Evolutionary conservation across 2,888 invertebrate species (phyloP), one percentile per base, ranked within the genome.

Genomic region (Drosophila kuntzei): DNA sequence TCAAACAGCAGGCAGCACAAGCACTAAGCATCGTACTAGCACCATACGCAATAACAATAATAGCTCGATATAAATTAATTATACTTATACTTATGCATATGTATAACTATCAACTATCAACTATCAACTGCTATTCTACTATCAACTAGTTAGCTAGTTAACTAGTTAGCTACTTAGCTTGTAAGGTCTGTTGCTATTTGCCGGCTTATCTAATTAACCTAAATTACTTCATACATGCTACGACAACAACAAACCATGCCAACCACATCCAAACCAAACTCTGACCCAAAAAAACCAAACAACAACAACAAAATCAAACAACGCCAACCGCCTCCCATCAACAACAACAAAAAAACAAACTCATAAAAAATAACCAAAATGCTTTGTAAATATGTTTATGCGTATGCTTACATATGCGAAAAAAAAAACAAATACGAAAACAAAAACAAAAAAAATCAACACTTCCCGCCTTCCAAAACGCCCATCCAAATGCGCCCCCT

Each of bases 1-100:
- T 82, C 82, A 68, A 87, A 74, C 71, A 83, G 84, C 87, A 88
- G 83, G 78, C 89, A 87, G 87, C 89, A 88, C 84, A 89, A 88
- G 72, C 84, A 87, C 84, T 80, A 87, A 78, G 70, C 78, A 76
- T 37, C 73, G 65, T 69, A 61, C 70, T 75, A 80, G 79, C 79
- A 69, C 61, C 54, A 44, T 44, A 61, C 64, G 61, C 61, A 62
- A 61, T 62, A 62, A 62, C 50, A 53, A 60, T 53, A 53, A 76
- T 72, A 76, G 72, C 76, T 75, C 61, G 61, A 72, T 60, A 67
- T 50, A 47, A 39, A 49, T 39, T 39, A 58, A 58, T 49, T 36
- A 47, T 47, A 44, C 14, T 16, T 39, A 36, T 43, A 61, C 18
- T 27, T 46, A 49, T 57, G 32, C 43, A 58, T 61, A 60, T 39